Evolutionary conservation across 2,888 invertebrate species (phyloP), one percentile per base, ranked within the genome.

Genomic region (Pyrrhosoma nymphula): DNA sequence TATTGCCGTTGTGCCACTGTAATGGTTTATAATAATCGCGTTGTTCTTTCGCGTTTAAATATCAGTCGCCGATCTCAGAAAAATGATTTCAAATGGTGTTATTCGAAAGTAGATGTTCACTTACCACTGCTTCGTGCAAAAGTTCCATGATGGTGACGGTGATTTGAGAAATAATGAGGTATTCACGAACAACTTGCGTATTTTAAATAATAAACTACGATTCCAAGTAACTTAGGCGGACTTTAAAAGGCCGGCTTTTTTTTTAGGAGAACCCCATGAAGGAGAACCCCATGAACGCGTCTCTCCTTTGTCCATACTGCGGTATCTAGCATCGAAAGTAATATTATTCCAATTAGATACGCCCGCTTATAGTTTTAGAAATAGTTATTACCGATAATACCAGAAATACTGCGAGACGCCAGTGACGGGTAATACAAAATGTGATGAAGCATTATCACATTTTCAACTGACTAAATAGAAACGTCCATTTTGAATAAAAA

Each of bases 231-330:
- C 60, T 35, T 63, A 2, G 4, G 63, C 91, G 0, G 35, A 47
- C 14, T 39, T 60, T 35, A 26, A 91, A 30, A 18, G 30, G 35
- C n/a, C 91, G 60, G 20, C 35, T 39, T 16, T 63, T 35, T 6
- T 3, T 18, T 12, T 60, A 10, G 60, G 91, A 63, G 47, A 91
- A 91, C 26, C 91, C 91, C 63, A 91, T 12, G 91, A 91, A 63
- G n/a, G n/a, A n/a, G n/a, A n/a, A n/a, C n/a, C n/a, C n/a, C n/a
- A n/a, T 18, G 20, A 30, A 63, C 63, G 39, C 39, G 91, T 39
- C 39, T 91, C 69, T 39, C 91, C 91, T 63, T 63, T 63, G 1
- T 23, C 20, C 91, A 91, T 91, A 0, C 35, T 91, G 39, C 91
- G 91, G 26, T 23, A 35, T 56, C 91, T 69, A n/a, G 30, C 23